A percentile compares a stretch with the other conserved stretches of the same genome.
Conservation (phyloP, 2,113 vertebrate species). For the Macaca mulatta region DNA sequence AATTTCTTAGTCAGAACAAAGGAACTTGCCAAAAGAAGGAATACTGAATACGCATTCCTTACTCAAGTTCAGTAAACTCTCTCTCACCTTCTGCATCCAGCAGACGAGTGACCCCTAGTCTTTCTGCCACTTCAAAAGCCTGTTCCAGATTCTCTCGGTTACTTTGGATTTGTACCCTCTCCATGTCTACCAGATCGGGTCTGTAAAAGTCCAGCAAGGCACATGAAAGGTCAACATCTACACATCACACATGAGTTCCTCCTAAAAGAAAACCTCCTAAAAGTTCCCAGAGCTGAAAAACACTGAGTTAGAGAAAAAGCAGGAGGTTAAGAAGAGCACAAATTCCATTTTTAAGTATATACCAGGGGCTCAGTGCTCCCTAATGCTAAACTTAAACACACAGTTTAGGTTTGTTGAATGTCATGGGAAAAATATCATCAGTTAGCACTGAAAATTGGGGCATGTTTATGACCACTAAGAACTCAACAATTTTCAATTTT, state of each 20-base stretch:
- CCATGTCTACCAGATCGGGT: conserved; percentile 98
- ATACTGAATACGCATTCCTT: not conserved
- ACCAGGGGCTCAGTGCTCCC: not conserved
- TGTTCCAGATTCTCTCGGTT: conserved; percentile 98
- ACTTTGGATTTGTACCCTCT: conserved; percentile 92
- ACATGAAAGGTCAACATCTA: not conserved
- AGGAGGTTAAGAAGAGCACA: not conserved
- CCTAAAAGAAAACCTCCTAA: conserved; percentile 22
- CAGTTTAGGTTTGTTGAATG: not conserved
- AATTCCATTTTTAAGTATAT: not conserved
- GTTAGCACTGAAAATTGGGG: not conserved
- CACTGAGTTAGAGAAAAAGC: not conserved
- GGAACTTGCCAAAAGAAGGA: accelerated
- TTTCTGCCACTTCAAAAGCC: conserved; percentile 97
- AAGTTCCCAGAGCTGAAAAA: not conserved
- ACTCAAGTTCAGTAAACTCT: not conserved
- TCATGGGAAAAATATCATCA: not conserved
- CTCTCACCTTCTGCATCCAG: conserved; percentile 96
- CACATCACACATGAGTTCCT: not conserved
- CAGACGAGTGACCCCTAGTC: conserved; percentile 94
- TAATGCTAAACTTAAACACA: not conserved
- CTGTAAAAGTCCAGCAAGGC: conserved; percentile 80
- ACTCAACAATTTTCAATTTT: not conserved
- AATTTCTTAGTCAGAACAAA: conserved; percentile 44
- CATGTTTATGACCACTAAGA: not conserved